A percentile compares a stretch with the other conserved stretches of the same genome.
These are phyloP conservation scores for Euclidia mi DNA, from an alignment of 2,888 invertebrate species.

Conservation along the genomic window DNA sequence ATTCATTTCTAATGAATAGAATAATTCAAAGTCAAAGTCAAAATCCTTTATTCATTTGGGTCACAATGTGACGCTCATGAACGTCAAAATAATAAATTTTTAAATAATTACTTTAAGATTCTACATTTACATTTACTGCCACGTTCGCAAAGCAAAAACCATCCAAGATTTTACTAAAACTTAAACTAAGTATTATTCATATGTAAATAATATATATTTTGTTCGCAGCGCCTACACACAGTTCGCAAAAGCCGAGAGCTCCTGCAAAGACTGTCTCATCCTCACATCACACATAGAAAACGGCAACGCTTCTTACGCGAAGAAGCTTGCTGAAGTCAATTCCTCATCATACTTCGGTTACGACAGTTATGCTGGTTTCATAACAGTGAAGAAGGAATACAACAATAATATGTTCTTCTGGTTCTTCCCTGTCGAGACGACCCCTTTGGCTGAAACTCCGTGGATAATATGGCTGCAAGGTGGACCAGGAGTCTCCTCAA, in stretches of 20 bases:
- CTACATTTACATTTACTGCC: too few relatives aligned
- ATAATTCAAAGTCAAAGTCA: too few relatives aligned
- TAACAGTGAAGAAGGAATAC: slow-evolving; percentile 92
- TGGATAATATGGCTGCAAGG: slow-evolving; percentile 96
- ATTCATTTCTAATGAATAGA: too few relatives aligned
- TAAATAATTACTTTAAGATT: too few relatives aligned
- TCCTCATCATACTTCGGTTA: slow-evolving; percentile 58
- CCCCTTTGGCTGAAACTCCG: slow-evolving; percentile 78
- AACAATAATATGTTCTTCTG: slow-evolving; percentile 94
- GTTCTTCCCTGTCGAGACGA: slow-evolving; percentile 91
- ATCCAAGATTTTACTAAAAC: too few relatives aligned
- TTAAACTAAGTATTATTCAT: background rate
- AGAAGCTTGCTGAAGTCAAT: slow-evolving; percentile 55
- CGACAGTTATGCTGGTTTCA: slow-evolving; percentile 79
- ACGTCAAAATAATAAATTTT: too few relatives aligned
- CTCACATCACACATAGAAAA: slow-evolving; percentile 45
- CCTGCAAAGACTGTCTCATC: slow-evolving; percentile 29
- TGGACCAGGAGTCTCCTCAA: slow-evolving; percentile 93
- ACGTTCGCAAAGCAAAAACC: too few relatives aligned
- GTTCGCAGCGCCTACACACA: slow-evolving; percentile 15
- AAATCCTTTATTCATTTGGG: too few relatives aligned
- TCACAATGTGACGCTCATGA: too few relatives aligned
- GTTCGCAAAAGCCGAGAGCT: slow-evolving; percentile 4
- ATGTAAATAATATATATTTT: background rate
- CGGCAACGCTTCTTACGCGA: slow-evolving; percentile 46